Conservation (phyloP, 2,888 invertebrate genomes). For the Lepidocyrtoides sp. region DNA sequence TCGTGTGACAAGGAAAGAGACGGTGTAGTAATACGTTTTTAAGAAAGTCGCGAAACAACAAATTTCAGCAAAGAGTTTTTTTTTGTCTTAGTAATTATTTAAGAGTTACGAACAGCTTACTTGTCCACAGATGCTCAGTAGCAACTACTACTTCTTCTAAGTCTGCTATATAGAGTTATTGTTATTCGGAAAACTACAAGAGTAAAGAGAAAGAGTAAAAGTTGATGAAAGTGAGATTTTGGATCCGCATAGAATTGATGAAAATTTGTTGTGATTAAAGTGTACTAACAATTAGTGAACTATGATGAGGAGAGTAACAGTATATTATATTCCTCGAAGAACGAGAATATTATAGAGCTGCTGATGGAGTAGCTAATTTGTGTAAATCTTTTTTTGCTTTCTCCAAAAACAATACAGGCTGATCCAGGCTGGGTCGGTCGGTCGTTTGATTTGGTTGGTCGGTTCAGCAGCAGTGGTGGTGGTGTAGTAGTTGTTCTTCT, state of each 20-base stretch:
- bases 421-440: conserved; percentile 75
- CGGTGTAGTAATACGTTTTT: conserved; percentile 14
- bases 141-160: neutral
- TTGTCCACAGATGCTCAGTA: conserved; percentile 43
- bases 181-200: conserved; percentile 8
- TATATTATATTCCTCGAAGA: conserved; percentile 27
- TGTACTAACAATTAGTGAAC: conserved; percentile 42
- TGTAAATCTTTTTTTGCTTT: conserved; percentile 58
- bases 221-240: conserved; percentile 52
- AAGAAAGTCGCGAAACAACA: conserved; percentile 10
- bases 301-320: conserved; percentile 36
- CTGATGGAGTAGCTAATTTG: conserved; percentile 63
- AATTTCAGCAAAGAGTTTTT: conserved; percentile 13
- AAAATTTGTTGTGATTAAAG: conserved; percentile 41
- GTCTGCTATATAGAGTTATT: conserved; percentile 1
- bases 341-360: conserved; percentile 38
- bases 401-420: conserved; percentile 73
- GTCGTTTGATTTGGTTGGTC: conserved; percentile 71
- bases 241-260: conserved; percentile 50
- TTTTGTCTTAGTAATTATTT: conserved; percentile 38
- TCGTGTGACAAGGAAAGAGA: conserved; percentile 53
- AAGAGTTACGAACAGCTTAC: conserved; percentile 12
- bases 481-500: conserved; percentile 67
- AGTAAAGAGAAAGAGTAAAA: conserved; percentile 43
- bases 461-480: conserved; percentile 67